phyloP scores from a whole-genome alignment of 2,888 invertebrate genomes.

The Ceriagrion tenellum region DNA sequence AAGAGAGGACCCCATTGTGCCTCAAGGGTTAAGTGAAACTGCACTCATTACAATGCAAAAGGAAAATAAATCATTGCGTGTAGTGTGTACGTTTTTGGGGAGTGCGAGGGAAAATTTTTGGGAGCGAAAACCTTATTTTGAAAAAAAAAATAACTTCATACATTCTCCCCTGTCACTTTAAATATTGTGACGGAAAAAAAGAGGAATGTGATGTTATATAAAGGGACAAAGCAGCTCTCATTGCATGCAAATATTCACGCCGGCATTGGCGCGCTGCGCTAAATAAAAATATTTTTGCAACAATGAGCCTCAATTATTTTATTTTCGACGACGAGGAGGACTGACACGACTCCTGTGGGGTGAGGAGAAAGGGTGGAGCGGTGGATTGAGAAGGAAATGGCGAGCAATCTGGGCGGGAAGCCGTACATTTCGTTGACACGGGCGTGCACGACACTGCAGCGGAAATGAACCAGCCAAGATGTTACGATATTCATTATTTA shows the following conservation, averaged over 20 bases:
- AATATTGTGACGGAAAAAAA: neutral
- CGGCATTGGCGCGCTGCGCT: too few species aligned
- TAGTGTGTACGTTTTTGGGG: neutral
- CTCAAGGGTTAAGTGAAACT: too few species aligned
- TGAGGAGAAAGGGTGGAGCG: neutral
- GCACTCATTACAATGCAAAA: too few species aligned
- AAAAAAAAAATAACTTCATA: neutral
- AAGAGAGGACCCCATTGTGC: too few species aligned
- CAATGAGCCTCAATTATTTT: neutral
- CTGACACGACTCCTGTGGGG: neutral
- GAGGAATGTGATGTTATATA: neutral
- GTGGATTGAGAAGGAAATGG: neutral
- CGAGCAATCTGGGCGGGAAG: neutral
- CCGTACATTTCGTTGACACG: neutral
- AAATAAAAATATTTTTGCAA: too few species aligned
- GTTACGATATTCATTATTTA: too few species aligned
- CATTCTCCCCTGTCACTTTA: neutral
- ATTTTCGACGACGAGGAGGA: neutral
- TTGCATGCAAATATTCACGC: neutral
- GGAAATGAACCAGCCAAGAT: too few species aligned
- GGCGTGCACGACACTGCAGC: neutral
- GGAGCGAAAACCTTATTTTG: neutral
- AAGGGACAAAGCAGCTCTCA: neutral
- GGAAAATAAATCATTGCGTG: too few species aligned
- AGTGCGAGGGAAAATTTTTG: neutral